These are phyloP conservation scores for Zootermopsis nevadensis DNA, from an alignment of 2,888 invertebrate species.

Conservation along the genomic window DNA sequence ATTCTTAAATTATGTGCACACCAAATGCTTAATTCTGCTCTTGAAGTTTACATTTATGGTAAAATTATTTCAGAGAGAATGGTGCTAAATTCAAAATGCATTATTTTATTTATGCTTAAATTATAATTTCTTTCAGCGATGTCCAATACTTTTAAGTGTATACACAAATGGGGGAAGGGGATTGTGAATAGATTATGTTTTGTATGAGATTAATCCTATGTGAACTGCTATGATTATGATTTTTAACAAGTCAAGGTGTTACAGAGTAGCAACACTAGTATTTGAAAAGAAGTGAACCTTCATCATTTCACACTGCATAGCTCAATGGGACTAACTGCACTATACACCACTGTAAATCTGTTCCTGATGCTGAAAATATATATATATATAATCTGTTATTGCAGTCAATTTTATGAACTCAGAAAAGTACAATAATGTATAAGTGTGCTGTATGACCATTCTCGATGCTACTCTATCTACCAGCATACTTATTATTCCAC, in stretches of 20 bases:
- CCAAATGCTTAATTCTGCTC: too few species aligned
- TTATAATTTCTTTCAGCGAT: too few species aligned
- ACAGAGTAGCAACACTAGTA: background rate
- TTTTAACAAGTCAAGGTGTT: background rate
- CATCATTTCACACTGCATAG: background rate
- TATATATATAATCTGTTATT: conserved; percentile 2
- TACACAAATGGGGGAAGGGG: too few species aligned
- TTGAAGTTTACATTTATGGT: too few species aligned
- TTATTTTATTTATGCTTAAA: too few species aligned
- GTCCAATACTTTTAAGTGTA: too few species aligned
- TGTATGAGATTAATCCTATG: too few species aligned
- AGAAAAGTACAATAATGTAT: conserved; percentile 20
- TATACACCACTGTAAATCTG: background rate
- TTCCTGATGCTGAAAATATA: background rate
- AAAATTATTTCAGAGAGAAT: too few species aligned
- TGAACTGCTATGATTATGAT: background rate
- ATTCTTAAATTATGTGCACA: too few species aligned
- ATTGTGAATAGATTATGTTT: too few species aligned
- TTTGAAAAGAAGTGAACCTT: background rate
- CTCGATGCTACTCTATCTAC: background rate
- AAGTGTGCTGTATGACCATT: conserved; percentile 27
- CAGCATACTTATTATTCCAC: conserved; percentile 58
- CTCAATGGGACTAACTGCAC: background rate
- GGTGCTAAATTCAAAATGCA: too few species aligned
- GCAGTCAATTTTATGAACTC: conserved; percentile 30